These are phyloP conservation scores for Caenorhabditis tropicalis DNA, from an alignment of 1,140 invertebrate species.

Conservation along the genomic window DNA sequence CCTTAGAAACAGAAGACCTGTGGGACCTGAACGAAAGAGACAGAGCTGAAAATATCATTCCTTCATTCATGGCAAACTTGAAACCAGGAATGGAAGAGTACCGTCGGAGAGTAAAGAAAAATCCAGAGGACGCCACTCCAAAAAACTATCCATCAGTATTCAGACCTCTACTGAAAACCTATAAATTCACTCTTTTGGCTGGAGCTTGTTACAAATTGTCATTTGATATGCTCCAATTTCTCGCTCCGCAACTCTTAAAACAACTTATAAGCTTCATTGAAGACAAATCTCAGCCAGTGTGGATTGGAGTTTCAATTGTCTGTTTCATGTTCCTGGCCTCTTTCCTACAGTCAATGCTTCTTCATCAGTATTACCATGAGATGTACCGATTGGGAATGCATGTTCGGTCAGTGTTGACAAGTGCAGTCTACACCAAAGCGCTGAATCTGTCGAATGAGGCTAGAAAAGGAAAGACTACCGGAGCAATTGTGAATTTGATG, in stretches of 20 bases:
- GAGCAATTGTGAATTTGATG: conserved; percentile 76
- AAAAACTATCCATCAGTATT: background rate
- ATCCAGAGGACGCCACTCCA: background rate
- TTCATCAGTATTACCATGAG: conserved; percentile 86
- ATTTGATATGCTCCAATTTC: conserved; percentile 67
- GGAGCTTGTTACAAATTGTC: conserved; percentile 61
- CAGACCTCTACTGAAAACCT: background rate
- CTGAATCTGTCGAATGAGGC: conserved; percentile 69
- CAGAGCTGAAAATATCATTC: conserved; percentile 79
- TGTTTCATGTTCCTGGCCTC: conserved; percentile 47
- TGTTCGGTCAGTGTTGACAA: conserved; percentile 87
- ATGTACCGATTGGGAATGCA: conserved; percentile 90
- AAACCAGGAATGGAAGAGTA: background rate
- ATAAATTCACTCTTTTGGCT: conserved; percentile 49
- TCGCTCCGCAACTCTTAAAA: conserved; percentile 62
- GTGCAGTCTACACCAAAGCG: conserved; percentile 89
- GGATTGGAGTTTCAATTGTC: conserved; percentile 51
- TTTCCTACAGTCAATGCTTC: conserved; percentile 77
- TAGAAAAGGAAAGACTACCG: conserved; percentile 73
- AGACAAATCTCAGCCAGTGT: conserved; percentile 14
- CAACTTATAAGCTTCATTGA: conserved; percentile 76
- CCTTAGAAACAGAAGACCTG: conserved; percentile 82
- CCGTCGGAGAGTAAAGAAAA: background rate
- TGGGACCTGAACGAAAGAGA: conserved; percentile 89
- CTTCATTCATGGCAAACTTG: background rate